Conservation (phyloP, 2,797 vertebrate species). For the Catostomus latipinnis region DNA sequence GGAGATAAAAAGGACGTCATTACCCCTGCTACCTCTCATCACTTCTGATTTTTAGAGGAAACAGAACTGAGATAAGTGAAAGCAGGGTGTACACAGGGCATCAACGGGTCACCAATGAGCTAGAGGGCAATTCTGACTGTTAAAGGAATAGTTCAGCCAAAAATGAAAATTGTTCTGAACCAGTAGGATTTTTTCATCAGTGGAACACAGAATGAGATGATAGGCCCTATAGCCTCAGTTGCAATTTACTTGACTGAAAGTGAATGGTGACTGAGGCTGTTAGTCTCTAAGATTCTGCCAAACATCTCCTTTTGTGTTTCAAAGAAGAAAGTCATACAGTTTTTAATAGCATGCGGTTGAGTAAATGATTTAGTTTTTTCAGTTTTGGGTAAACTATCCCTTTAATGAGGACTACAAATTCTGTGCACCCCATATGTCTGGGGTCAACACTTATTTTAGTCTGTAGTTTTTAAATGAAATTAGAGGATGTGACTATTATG, state of each 20-base stretch:
- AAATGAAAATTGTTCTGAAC: no score
- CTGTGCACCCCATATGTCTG: neutral
- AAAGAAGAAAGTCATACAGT: no score
- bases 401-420: slow-evolving; percentile 10
- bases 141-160: neutral
- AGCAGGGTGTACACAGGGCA: neutral
- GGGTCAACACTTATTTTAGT: slow-evolving; percentile 10
- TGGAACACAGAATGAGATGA: no score
- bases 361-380: no score
- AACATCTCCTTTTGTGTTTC: no score
- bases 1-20: slow-evolving; percentile 47
- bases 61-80: slow-evolving; percentile 9
- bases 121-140: neutral
- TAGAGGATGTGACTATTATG: neutral
- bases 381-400: no score
- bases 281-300: no score
- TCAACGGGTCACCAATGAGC: neutral
- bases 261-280: no score
- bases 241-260: no score
- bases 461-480: slow-evolving; percentile 1
- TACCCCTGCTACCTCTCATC: slow-evolving; percentile 53
- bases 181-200: no score
- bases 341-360: no score
- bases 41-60: slow-evolving; percentile 15
- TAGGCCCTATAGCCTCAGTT: no score